Evolutionary conservation across 2,797 vertebrate species (phyloP).

Genomic region (Ispidina lecontei): DNA sequence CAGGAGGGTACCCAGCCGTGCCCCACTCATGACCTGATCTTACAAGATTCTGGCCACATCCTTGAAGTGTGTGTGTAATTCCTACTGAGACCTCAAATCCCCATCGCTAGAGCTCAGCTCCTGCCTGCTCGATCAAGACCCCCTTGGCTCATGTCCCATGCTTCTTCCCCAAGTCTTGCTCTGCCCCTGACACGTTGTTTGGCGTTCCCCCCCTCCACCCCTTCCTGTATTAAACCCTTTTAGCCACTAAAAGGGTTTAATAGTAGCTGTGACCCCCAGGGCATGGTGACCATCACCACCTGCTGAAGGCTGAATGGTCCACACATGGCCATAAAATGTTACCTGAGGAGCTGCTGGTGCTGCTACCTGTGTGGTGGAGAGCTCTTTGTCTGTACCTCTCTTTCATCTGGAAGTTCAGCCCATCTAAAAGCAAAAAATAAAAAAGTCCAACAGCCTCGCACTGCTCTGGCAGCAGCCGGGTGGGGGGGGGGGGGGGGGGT

Average conservation of each 20-base stretch:
- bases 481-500: neutral
- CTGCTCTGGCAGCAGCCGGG: neutral
- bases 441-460: accelerated
- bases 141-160: neutral
- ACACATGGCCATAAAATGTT: accelerated
- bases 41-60: neutral
- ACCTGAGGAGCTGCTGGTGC: neutral
- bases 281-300: neutral
- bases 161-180: neutral
- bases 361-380: neutral
- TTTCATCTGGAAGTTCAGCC: neutral
- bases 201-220: neutral
- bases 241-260: too few relatives aligned
- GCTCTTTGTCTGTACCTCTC: neutral
- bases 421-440: neutral
- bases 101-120: neutral
- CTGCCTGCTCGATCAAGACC: neutral
- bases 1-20: neutral
- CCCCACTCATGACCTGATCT: neutral
- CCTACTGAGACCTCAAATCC: neutral
- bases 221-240: neutral
- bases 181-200: neutral
- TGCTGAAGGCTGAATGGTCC: neutral
- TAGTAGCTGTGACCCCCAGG: neutral
- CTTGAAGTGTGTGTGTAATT: neutral